Evolutionary conservation across 92 coral and sea anemone species (phyloP).

Genomic region (Montipora capitata): DNA sequence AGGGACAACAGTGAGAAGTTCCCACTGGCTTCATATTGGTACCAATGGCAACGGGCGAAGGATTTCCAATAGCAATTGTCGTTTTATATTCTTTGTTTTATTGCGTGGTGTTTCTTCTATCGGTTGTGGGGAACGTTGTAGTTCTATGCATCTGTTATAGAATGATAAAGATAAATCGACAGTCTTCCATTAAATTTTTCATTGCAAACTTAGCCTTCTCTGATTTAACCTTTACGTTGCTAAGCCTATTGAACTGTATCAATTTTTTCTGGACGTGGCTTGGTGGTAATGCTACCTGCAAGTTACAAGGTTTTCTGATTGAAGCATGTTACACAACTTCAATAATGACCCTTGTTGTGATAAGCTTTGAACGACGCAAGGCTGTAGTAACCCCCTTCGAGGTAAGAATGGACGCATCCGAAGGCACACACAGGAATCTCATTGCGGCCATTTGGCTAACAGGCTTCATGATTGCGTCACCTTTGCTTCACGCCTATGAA

Average conservation of each 20-base stretch:
- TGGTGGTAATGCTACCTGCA: conserved; percentile 58
- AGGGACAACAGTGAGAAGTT: no score
- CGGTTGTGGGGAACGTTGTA: no score
- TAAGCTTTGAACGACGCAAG: conserved; percentile 36
- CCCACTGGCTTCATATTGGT: no score
- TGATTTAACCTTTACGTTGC: conserved; percentile 41
- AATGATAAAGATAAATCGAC: no score
- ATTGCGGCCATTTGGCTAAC: conserved; percentile 11
- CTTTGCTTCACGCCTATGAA: conserved; percentile 50
- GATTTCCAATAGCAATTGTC: no score
- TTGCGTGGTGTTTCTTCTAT: no score
- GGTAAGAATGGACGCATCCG: background rate
- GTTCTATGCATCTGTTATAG: no score
- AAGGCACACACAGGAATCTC: background rate
- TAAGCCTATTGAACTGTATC: conserved; percentile 34
- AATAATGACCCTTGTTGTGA: conserved; percentile 45
- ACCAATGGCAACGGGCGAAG: no score
- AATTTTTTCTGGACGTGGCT: conserved; percentile 45
- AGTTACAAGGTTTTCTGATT: conserved; percentile 44
- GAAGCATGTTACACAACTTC: conserved; percentile 59
- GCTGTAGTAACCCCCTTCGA: conserved; percentile 40
- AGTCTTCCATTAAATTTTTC: background rate
- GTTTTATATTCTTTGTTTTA: no score
- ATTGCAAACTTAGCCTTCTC: conserved; percentile 59
- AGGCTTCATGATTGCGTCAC: conserved; percentile 23